Evolutionary conservation across 2,797 vertebrate species (phyloP).

Genomic region (Borostomias antarcticus): DNA sequence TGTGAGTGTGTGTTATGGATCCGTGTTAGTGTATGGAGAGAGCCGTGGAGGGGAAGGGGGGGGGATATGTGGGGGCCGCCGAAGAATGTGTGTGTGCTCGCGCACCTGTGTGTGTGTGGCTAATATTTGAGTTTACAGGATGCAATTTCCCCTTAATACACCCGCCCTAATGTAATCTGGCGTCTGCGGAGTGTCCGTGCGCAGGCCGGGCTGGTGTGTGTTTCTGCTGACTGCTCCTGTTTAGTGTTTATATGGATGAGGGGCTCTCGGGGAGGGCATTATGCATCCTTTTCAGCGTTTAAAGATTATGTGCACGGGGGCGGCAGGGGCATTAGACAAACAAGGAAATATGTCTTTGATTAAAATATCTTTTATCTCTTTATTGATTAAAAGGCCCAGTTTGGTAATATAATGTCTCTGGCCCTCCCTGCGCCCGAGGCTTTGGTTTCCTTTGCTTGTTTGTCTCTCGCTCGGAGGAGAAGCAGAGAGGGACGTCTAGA

Average conservation of each 20-base stretch:
- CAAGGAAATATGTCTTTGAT: constrained; percentile 80
- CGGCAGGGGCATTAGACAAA: constrained; percentile 72
- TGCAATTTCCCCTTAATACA: constrained; percentile 94
- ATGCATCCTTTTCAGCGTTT: constrained; percentile 76
- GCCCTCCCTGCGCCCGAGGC: constrained; percentile 30
- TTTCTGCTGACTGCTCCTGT: constrained; percentile 83
- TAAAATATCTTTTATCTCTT: constrained; percentile 85
- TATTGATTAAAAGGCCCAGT: constrained; percentile 84
- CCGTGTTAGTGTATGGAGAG: constrained; percentile 49
- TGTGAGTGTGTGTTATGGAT: constrained; percentile 42
- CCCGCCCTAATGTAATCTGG: constrained; percentile 94
- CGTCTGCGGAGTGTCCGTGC: constrained; percentile 82
- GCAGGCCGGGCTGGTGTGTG: constrained; percentile 68
- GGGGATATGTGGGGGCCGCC: constrained; percentile 17
- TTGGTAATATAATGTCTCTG: constrained; percentile 76
- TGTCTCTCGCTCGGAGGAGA: not conserved
- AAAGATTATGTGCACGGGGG: constrained; percentile 72
- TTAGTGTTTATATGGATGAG: constrained; percentile 79
- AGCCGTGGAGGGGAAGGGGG: constrained; percentile 57
- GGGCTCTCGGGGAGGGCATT: constrained; percentile 71
- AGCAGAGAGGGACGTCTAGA: constrained; percentile 14
- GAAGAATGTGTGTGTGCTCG: constrained; percentile 27
- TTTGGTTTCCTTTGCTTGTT: constrained; percentile 35
- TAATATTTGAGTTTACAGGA: constrained; percentile 92
- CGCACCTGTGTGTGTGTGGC: constrained; percentile 55